Evolutionary conservation across 2,797 vertebrate genomes (phyloP).

Genomic region (Gadopsis bispinosus): DNA sequence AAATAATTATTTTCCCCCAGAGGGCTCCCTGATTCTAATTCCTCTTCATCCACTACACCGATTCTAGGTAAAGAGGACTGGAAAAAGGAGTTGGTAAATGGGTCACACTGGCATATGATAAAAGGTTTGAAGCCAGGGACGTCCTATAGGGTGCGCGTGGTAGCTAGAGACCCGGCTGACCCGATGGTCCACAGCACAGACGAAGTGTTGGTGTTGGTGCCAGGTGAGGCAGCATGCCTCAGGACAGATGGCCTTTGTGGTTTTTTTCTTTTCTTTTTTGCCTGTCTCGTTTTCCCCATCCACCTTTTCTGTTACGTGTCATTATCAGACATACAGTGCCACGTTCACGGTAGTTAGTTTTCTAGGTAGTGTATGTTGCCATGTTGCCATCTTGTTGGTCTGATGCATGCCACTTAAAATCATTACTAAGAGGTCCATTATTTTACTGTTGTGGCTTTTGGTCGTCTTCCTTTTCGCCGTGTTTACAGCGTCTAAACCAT

Average conservation of each 20-base stretch:
- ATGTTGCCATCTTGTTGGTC: slow-evolving; percentile 44
- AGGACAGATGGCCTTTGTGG: slow-evolving; percentile 28
- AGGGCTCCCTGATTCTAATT: slow-evolving; percentile 37
- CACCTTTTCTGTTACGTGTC: slow-evolving; percentile 21
- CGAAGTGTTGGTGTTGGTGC: slow-evolving; percentile 91
- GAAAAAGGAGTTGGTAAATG: slow-evolving; percentile 94
- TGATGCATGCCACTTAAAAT: slow-evolving; percentile 47
- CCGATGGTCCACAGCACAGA: slow-evolving; percentile 88
- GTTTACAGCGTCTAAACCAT: neutral
- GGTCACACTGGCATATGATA: slow-evolving; percentile 92
- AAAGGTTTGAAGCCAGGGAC: slow-evolving; percentile 95
- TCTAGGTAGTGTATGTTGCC: slow-evolving; percentile 27
- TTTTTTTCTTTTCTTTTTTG: neutral
- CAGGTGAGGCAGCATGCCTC: slow-evolving; percentile 92
- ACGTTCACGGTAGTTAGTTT: slow-evolving; percentile 27
- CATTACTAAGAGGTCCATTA: slow-evolving; percentile 12
- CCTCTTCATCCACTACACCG: slow-evolving; percentile 60
- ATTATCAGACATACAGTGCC: slow-evolving; percentile 27
- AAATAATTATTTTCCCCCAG: neutral
- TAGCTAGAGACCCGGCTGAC: slow-evolving; percentile 90
- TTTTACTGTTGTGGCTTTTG: slow-evolving; percentile 7
- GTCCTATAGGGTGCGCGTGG: slow-evolving; percentile 93
- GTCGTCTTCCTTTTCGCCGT: neutral
- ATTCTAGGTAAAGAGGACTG: slow-evolving; percentile 93
- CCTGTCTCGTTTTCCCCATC: slow-evolving; percentile 26